Evolutionary conservation across 2,113 vertebrate species (phyloP).

Genomic region (Chaenogobius annularis): DNA sequence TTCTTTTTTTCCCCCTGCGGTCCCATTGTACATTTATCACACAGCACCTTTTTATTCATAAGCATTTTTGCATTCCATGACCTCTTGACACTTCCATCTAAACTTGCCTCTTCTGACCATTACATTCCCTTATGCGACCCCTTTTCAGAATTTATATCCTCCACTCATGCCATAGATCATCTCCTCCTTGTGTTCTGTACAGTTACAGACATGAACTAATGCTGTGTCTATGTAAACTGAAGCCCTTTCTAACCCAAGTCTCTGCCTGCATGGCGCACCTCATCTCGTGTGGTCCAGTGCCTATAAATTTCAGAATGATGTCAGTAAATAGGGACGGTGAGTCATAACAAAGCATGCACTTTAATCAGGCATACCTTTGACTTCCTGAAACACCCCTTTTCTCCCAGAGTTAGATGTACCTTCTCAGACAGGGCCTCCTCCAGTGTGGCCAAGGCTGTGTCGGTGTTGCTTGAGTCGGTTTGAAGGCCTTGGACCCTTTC

Average conservation of each 20-base stretch:
- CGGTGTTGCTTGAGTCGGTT: constrained; percentile 96
- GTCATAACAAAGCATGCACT: constrained; percentile 43
- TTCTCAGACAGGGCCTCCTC: constrained; percentile 97
- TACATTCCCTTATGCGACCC: constrained; percentile 31
- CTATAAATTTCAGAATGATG: constrained; percentile 48
- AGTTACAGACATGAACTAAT: constrained; percentile 45
- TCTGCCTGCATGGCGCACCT: constrained; percentile 17
- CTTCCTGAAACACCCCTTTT: constrained; percentile 34
- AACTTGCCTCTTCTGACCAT: constrained; percentile 35
- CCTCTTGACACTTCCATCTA: constrained; percentile 45
- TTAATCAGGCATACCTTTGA: constrained; percentile 36
- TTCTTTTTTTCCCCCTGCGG: too few relatives aligned
- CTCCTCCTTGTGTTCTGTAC: constrained; percentile 33
- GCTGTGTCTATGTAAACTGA: constrained; percentile 42
- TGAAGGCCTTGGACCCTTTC: constrained; percentile 94
- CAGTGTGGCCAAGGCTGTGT: constrained; percentile 90
- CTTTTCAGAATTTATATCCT: constrained; percentile 39
- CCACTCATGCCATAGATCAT: constrained; percentile 45
- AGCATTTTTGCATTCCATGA: constrained; percentile 47
- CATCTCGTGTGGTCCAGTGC: constrained; percentile 50
- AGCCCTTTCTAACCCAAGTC: constrained; percentile 29
- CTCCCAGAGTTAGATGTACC: constrained; percentile 72
- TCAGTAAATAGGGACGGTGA: constrained; percentile 48
- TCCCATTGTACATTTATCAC: constrained; percentile 13
- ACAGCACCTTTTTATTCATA: constrained; percentile 34